Conservation (phyloP, 2,888 invertebrate genomes). For the Agrochola litura region DNA sequence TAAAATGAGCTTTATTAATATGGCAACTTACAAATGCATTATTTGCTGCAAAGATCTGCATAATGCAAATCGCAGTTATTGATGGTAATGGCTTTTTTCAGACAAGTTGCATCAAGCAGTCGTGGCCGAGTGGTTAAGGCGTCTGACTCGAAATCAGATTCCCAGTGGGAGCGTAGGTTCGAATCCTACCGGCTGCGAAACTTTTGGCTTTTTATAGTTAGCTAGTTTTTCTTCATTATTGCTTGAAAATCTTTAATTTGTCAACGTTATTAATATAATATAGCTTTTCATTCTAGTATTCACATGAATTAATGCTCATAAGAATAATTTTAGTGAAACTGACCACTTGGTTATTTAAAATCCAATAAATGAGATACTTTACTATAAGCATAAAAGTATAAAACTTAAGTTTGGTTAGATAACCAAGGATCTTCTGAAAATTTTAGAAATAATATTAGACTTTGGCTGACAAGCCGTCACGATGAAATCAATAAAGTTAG, state of each 20-base stretch:
- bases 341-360: constrained; percentile 7
- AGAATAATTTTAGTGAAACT: neutral
- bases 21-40: neutral
- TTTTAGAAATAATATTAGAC: constrained; percentile 20
- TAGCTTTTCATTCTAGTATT: neutral
- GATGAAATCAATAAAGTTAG: constrained; percentile 39
- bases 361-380: constrained; percentile 2
- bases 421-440: constrained; percentile 18
- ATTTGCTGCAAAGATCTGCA: constrained; percentile 25
- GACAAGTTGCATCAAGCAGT: constrained; percentile 86
- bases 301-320: neutral
- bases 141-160: constrained; percentile 97
- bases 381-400: neutral
- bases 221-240: neutral
- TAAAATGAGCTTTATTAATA: neutral
- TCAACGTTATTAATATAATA: no score
- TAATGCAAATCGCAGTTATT: constrained; percentile 6
- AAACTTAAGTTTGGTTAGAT: constrained; percentile 15
- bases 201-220: constrained; percentile 31
- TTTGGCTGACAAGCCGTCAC: constrained; percentile 41
- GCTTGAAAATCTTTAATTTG: no score
- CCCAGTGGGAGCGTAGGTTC: constrained; percentile 97
- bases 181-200: constrained; percentile 96
- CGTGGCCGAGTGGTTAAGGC: constrained; percentile 97
- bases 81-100: constrained; percentile 40